A percentile compares a stretch with the other conserved stretches of the same genome.
phyloP scores from a whole-genome alignment of 2,797 vertebrate species.

The Mycteria americana region DNA sequence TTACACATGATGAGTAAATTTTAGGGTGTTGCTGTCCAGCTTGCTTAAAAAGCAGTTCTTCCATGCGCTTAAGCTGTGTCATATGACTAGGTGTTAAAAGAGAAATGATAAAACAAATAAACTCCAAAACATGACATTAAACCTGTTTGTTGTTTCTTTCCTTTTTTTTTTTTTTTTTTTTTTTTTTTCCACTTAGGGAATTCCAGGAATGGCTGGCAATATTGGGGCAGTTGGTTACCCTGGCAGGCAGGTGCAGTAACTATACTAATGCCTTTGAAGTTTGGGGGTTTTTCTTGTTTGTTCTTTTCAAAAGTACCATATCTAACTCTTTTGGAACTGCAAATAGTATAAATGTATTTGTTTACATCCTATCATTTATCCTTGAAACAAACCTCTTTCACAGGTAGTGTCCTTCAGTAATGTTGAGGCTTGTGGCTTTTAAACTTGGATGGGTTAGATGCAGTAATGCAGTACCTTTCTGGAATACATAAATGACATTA shows the following conservation, averaged over 20 bases:
- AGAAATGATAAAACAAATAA: background rate
- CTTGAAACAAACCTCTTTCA: background rate
- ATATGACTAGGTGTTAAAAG: background rate
- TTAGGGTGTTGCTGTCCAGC: background rate
- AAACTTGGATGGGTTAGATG: background rate
- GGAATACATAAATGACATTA: background rate
- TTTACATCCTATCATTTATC: background rate
- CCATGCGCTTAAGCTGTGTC: background rate
- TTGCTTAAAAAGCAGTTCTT: background rate
- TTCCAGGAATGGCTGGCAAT: constrained; percentile 85
- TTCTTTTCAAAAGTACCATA: background rate
- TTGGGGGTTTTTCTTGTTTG: background rate
- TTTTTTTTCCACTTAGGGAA: constrained; percentile 80
- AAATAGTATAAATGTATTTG: background rate
- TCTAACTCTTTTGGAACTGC: background rate
- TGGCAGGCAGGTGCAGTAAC: constrained; percentile 99
- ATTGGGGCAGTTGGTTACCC: constrained; percentile 91
- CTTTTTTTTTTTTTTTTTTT: background rate
- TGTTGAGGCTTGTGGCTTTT: background rate
- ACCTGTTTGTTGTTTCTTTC: background rate
- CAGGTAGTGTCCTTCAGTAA: background rate
- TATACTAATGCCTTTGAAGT: constrained; percentile 67
- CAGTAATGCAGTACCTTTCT: background rate
- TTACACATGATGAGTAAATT: background rate
- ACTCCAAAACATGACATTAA: background rate